These are phyloP conservation scores for Oryctes rhinoceros DNA, from an alignment of 1,140 invertebrate genomes.

Conservation along the genomic window DNA sequence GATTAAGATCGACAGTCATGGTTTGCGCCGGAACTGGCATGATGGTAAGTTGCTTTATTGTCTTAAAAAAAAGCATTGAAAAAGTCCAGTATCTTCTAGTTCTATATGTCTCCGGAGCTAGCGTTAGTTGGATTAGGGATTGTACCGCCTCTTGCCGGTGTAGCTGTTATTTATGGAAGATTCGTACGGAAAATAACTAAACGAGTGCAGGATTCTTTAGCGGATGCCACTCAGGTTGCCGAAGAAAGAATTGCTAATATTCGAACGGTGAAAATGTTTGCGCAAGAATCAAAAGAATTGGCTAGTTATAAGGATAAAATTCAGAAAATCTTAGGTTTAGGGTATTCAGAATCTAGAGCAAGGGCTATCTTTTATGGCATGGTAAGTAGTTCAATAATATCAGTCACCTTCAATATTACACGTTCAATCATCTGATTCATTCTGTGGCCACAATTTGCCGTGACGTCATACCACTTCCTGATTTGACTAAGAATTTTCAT, in stretches of 20 bases:
- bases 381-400: conserved; percentile 65
- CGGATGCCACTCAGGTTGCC: conserved; percentile 83
- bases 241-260: conserved; percentile 95
- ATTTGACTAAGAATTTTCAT: not conserved
- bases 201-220: conserved; percentile 83
- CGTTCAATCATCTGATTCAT: not conserved
- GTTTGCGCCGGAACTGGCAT: conserved; percentile 85
- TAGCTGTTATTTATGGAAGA: conserved; percentile 90
- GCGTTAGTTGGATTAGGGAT: conserved; percentile 85
- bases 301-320: conserved; percentile 75
- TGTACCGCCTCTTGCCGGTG: conserved; percentile 84
- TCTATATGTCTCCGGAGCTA: conserved; percentile 90
- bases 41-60: conserved; percentile 77
- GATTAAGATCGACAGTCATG: conserved; percentile 85
- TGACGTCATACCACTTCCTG: not conserved
- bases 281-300: conserved; percentile 83
- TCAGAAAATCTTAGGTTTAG: conserved; percentile 77
- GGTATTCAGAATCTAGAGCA: conserved; percentile 87
- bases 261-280: conserved; percentile 92
- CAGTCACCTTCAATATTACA: not conserved
- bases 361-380: conserved; percentile 91
- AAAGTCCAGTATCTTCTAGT: conserved; percentile 62
- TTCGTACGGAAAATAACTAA: conserved; percentile 87
- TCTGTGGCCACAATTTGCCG: not conserved
- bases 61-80: not conserved